These are phyloP conservation scores for Calephelis nemesis DNA, from an alignment of 1,140 invertebrate genomes.

Conservation along the genomic window DNA sequence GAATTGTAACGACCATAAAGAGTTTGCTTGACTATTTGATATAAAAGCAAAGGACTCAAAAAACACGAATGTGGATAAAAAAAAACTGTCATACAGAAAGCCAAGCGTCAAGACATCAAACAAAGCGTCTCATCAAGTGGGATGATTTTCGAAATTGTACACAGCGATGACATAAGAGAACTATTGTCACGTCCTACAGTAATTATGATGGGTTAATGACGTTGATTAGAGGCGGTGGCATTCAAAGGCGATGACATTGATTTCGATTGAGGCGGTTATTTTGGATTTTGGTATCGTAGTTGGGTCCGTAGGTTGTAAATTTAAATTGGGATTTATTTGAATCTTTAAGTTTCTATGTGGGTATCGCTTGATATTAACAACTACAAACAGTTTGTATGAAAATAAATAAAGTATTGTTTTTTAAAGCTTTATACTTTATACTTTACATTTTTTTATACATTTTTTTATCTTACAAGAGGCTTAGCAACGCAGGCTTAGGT, in stretches of 20 bases:
- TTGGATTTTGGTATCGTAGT: background rate
- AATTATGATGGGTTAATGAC: conserved; percentile 29
- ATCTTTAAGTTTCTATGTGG: too few relatives aligned
- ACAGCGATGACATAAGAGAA: conserved; percentile 28
- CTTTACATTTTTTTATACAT: too few relatives aligned
- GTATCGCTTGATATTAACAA: too few relatives aligned
- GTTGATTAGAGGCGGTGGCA: conserved; percentile 23
- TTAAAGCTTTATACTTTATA: too few relatives aligned
- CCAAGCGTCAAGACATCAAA: conserved; percentile 28
- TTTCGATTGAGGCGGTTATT: background rate
- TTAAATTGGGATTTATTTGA: too few relatives aligned
- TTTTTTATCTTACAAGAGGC: too few relatives aligned
- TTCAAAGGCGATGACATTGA: conserved; percentile 5
- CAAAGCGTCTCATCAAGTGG: conserved; percentile 31
- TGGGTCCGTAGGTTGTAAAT: too few relatives aligned
- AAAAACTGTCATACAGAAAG: conserved; percentile 12
- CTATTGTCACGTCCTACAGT: conserved; percentile 27
- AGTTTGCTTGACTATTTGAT: background rate
- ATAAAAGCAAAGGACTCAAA: too few relatives aligned
- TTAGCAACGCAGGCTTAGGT: too few relatives aligned
- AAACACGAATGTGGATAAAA: background rate
- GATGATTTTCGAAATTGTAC: conserved; percentile 31
- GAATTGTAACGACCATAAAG: background rate
- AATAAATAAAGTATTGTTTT: too few relatives aligned
- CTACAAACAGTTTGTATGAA: too few relatives aligned